Base-by-base conservation (phyloP, 2,113 vertebrate species). In the Osmerus mordax region DNA sequence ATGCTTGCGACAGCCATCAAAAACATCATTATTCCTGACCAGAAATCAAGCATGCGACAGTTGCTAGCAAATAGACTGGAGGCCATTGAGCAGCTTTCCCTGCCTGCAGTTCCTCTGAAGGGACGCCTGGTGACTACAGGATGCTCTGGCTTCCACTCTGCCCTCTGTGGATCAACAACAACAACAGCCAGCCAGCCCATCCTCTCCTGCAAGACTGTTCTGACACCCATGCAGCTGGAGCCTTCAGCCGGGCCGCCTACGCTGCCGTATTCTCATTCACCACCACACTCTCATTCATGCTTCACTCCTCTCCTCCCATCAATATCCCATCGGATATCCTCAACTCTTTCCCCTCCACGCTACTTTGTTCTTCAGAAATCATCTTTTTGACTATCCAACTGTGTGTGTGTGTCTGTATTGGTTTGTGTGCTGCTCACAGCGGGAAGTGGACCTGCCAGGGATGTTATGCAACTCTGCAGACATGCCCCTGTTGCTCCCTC, bases 401-500 rank as follows among this genome's bases (percentile, higher is more conserved):
- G 47, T 59, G n/a, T n/a, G 9, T 68, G 2, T 56, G 60, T 69
- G 14, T 47, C 18, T 65, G 28, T 69, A 21, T n/a, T 71, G 65
- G 62, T 68, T 13, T 72, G 54, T 72, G 63, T 54, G 63, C 51
- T 58, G 36, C 72, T 84, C 71, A 41, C 75, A 81, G 68, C 66
- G 23, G 78, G 64, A 65, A 19, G 63, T 65, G 56, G 79, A 81
- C 71, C 71, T 77, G 75, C 73, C 76, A 76, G 59, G 63, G 32
- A 65, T 29, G 74, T 86, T 86, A 86, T 62, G 64, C 82, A 88
- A 86, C 70, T 72, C 77, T 81, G 74, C 84, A 84, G 71, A 71
- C 74, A 77, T 65, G 65, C 74, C 71, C 63, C 59, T 19, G 25
- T 32, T 52, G 54, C n/a, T 32, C 59, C 14, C 18, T n/a, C 13